Evolutionary conservation across 2,888 invertebrate species (phyloP).

Genomic region (Conus canariensis): DNA sequence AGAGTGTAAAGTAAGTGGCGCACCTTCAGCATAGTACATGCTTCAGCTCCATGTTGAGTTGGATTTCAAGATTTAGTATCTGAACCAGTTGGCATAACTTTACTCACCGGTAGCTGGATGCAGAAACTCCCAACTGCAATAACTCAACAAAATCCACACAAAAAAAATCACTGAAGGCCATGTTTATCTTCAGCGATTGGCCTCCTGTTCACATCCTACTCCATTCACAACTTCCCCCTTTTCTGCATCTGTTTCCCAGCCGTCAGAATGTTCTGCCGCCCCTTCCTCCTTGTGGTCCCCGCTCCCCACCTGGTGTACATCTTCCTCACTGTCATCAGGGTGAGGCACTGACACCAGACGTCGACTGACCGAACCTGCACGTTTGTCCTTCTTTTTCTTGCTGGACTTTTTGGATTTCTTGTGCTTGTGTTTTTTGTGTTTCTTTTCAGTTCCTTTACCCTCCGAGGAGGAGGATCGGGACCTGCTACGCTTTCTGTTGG

Average conservation of each 20-base stretch:
- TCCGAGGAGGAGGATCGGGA: background rate
- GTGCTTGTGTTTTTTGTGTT: conserved; percentile 27
- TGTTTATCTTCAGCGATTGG: background rate
- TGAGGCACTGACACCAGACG: background rate
- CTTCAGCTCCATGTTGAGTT: no score
- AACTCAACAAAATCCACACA: no score
- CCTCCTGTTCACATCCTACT: background rate
- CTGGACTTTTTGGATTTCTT: conserved; percentile 27
- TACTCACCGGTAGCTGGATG: no score
- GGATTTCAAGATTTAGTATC: no score
- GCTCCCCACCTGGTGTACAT: background rate
- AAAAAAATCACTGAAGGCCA: no score
- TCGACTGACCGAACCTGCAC: background rate
- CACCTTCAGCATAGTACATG: no score
- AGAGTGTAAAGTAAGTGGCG: no score
- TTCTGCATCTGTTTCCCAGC: background rate
- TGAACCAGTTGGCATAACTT: no score
- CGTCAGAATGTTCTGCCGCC: background rate
- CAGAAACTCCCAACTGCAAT: no score
- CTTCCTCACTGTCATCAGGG: background rate
- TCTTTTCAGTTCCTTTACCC: background rate
- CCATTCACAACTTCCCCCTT: background rate
- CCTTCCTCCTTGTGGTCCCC: background rate
- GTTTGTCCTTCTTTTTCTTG: conserved; percentile 12
- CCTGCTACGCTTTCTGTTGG: background rate